Evolutionary conservation across 2,888 invertebrate species (phyloP).

Genomic region (Smittia aterrima): DNA sequence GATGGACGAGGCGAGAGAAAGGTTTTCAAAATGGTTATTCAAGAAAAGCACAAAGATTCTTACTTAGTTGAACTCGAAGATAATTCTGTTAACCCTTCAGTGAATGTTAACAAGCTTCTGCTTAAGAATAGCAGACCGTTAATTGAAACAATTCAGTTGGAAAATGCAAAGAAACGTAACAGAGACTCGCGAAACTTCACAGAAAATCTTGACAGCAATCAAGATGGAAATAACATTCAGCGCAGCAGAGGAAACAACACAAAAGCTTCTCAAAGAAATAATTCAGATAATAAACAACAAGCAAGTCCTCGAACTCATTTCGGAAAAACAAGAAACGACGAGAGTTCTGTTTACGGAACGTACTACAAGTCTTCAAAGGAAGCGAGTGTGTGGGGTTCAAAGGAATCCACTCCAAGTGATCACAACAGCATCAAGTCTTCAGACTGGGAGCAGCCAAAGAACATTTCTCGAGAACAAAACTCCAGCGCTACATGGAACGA

Average conservation of each 20-base stretch:
- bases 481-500: too few species aligned
- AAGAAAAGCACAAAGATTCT: neutral
- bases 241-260: neutral
- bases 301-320: slow-evolving; percentile 23
- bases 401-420: neutral
- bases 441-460: slow-evolving; percentile 14
- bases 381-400: neutral
- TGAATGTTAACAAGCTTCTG: slow-evolving; percentile 13
- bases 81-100: neutral
- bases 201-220: neutral
- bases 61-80: slow-evolving; percentile 10
- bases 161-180: slow-evolving; percentile 27
- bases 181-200: neutral
- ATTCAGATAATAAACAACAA: neutral
- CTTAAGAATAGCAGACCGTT: slow-evolving; percentile 27
- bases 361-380: slow-evolving; percentile 14
- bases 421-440: neutral
- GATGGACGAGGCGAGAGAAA: neutral
- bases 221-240: neutral
- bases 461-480: neutral
- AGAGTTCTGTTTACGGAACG: neutral
- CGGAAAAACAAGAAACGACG: neutral
- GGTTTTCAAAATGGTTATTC: slow-evolving; percentile 4
- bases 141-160: slow-evolving; percentile 23
- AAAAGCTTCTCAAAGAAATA: neutral